Base-by-base conservation (phyloP, 2,113 vertebrate genomes). In the Psilopsiagon aymara region DNA sequence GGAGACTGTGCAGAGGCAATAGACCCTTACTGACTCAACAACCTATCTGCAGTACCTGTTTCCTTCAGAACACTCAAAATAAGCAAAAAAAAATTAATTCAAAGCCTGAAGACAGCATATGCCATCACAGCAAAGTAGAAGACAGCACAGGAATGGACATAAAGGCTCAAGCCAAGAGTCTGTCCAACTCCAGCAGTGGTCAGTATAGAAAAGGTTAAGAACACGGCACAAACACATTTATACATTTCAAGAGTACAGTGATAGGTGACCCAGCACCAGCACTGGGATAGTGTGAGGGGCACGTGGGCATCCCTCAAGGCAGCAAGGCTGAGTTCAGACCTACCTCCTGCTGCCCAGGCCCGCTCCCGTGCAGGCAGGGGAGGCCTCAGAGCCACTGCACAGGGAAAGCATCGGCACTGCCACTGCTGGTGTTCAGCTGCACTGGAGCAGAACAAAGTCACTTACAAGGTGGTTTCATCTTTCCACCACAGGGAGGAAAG, bases 31-130 rank as follows among this genome's bases (percentile, higher is more conserved):
- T 59, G 67, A 25, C 31, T 46, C 24, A 44, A 14, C 17, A 37
- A 9, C 16, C 68, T 47, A 29, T 49, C 21, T 44, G 16, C 41
- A 49, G 17, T 53, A 27, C 20, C 16, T 79, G 0, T 39, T 95
- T 86, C 51, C 24, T 64, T 75, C 75, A 53, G 75, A 82, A 76
- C 24, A 79, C 41, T 71, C n/a, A 79, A 88, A 79, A 88, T 74
- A 80, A 60, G 10, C 2, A 17, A 13, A 71, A 67, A 57, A 55
- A 44, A 6, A 18, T 10, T 46, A 52, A 67, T 49, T 69, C 46
- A 59, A 75, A 92, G 24, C 27, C 55, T 17, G 5, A 57, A 63
- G 37, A 49, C 5, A 39, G 33, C 52, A 27, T 44, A 20, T 63
- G 52, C 35, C 35, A 29, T 46, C 0, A 0, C 46, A 68, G 37